Conservation (phyloP, 2,113 vertebrate species). For the Hypanus sabinus region DNA sequence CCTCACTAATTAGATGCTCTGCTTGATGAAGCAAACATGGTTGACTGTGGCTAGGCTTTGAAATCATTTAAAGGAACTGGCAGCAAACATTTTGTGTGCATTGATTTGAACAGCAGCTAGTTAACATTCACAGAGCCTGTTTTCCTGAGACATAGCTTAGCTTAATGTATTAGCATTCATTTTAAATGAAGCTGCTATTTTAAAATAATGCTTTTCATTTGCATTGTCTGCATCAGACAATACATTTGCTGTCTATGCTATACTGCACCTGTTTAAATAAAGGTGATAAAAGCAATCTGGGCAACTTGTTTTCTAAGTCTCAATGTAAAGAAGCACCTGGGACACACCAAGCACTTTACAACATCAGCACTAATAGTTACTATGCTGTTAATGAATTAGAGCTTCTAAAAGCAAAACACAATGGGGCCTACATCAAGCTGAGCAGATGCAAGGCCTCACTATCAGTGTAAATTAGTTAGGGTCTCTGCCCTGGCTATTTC, state of each 20-base stretch:
- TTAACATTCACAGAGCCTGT: too few relatives aligned
- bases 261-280: background rate
- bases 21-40: too few relatives aligned
- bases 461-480: conserved; percentile 33
- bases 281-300: background rate
- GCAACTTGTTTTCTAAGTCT: background rate
- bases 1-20: too few relatives aligned
- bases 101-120: too few relatives aligned
- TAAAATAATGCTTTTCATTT: background rate
- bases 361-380: background rate
- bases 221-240: background rate
- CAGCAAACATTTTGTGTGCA: too few relatives aligned
- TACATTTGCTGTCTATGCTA: background rate
- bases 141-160: background rate
- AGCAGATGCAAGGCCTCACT: conserved; percentile 8
- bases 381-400: background rate
- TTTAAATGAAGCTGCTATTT: background rate
- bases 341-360: background rate
- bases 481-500: conserved; percentile 33
- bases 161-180: background rate
- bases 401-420: conserved; percentile 31
- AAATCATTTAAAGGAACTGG: too few relatives aligned
- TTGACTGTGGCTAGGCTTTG: too few relatives aligned
- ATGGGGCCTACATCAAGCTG: background rate
- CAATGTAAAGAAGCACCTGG: background rate